These are phyloP conservation scores for Dendrocincla fuliginosa DNA, from an alignment of 2,797 vertebrate species.

Conservation along the genomic window DNA sequence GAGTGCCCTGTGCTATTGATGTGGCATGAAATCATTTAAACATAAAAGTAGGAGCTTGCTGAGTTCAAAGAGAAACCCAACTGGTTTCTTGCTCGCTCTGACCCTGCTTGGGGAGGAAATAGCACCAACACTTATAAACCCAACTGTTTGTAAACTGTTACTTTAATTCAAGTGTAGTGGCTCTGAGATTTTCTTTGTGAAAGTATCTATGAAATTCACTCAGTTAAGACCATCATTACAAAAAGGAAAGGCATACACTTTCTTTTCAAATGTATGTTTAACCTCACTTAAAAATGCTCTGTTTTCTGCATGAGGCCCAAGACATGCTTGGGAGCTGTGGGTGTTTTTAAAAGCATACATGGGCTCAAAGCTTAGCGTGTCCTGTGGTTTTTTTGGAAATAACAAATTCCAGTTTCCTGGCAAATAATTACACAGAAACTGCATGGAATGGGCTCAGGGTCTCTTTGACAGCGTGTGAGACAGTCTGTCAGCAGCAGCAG, in stretches of 20 bases:
- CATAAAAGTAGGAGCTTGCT: neutral
- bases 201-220: neutral
- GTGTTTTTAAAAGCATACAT: neutral
- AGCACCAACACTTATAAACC: neutral
- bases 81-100: neutral
- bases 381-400: neutral
- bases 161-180: neutral
- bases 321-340: neutral
- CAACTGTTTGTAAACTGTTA: neutral
- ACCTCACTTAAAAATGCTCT: neutral
- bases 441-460: neutral
- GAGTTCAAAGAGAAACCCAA: neutral
- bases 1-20: neutral
- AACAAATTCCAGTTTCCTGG: neutral
- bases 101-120: neutral
- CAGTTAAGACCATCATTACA: neutral
- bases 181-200: neutral
- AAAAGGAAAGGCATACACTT: neutral
- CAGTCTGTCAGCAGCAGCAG: conserved; percentile 5
- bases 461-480: neutral
- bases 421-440: neutral
- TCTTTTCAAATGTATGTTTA: neutral
- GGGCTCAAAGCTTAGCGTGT: neutral
- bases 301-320: neutral
- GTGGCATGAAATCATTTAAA: neutral